Conservation (phyloP, 2,888 invertebrate genomes). For the Augiades crinisus region DNA sequence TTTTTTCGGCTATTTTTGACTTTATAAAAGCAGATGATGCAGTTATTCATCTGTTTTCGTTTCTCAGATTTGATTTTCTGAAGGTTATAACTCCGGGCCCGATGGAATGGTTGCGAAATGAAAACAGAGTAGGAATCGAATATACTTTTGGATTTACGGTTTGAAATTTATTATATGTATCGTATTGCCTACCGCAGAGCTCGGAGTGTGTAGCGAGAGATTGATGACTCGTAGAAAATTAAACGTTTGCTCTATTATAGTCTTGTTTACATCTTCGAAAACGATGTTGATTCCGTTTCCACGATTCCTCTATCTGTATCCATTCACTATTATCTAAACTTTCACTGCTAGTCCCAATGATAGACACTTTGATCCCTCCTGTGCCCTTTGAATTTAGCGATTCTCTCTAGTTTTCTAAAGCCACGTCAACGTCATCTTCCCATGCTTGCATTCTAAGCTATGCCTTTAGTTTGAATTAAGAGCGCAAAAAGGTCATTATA, state of each 20-base stretch:
- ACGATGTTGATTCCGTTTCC: too few relatives aligned
- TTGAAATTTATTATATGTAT: slow-evolving; percentile 30
- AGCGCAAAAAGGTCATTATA: too few relatives aligned
- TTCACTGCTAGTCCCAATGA: too few relatives aligned
- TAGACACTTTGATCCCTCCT: too few relatives aligned
- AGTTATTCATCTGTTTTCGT: slow-evolving; percentile 38
- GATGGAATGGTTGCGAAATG: not conserved
- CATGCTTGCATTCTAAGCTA: too few relatives aligned
- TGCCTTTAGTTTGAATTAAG: too few relatives aligned
- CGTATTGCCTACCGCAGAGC: slow-evolving; percentile 29
- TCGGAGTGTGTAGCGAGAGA: not conserved
- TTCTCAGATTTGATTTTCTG: slow-evolving; percentile 35
- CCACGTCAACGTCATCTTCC: too few relatives aligned
- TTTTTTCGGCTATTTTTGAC: slow-evolving; percentile 32
- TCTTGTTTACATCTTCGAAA: not conserved
- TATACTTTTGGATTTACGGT: slow-evolving; percentile 26
- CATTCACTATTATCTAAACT: too few relatives aligned
- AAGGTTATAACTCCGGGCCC: slow-evolving; percentile 30
- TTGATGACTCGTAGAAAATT: not conserved
- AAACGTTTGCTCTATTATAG: not conserved
- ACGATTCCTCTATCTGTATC: too few relatives aligned
- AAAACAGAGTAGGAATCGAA: slow-evolving; percentile 26
- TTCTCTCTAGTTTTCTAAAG: too few relatives aligned
- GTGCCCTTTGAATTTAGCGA: too few relatives aligned
- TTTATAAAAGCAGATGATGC: slow-evolving; percentile 36